Evolutionary conservation across 2,797 vertebrate genomes (phyloP), one percentile per base, ranked within the genome.

Genomic region (Pseudotriccus pelzelni): DNA sequence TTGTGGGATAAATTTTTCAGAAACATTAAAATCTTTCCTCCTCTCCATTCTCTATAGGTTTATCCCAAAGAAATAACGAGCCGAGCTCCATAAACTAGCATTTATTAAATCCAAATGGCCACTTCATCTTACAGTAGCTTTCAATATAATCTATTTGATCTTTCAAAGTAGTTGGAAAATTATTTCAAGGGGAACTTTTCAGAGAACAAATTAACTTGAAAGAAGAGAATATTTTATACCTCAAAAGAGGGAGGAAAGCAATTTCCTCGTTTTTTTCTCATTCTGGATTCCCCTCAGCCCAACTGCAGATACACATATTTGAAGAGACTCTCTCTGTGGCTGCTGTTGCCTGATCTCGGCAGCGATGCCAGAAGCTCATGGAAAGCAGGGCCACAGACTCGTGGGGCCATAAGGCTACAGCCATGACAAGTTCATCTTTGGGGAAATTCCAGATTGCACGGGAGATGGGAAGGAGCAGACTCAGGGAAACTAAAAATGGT

Each of bases 101-200:
- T 84, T 96, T 97, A 94, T 88, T 90, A 93, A 93, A 95, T 91
- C 94, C 95, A 91, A 91, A 95, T 74, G 92, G 91, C 62, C 56
- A 64, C 77, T 89, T 89, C 95, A 78, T 70, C 53, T 92, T 79
- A 94, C 83, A 56, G 96, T 77, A 85, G 96, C 96, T 87, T 95
- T 94, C 82, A 94, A 79, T 82, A 95, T 83, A 94, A 89, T 79
- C 91, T 94, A 96, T 92, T 82, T 93, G 93, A 91, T 96, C 95
- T 94, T 81, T 82, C 55, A 75, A 69, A 89, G 88, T 79, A 75
- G 73, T 82, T 92, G 94, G 94, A 90, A 94, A 91, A 88, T 72
- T 44, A 88, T 91, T 74, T 79, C 77, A 83, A 93, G 87, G 84
- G 77, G 37, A 79, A 63, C 73, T 91, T 39, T 97, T 92, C 76